These are phyloP conservation scores for Carettochelys insculpta DNA, from an alignment of 2,113 vertebrate genomes.

Conservation along the genomic window DNA sequence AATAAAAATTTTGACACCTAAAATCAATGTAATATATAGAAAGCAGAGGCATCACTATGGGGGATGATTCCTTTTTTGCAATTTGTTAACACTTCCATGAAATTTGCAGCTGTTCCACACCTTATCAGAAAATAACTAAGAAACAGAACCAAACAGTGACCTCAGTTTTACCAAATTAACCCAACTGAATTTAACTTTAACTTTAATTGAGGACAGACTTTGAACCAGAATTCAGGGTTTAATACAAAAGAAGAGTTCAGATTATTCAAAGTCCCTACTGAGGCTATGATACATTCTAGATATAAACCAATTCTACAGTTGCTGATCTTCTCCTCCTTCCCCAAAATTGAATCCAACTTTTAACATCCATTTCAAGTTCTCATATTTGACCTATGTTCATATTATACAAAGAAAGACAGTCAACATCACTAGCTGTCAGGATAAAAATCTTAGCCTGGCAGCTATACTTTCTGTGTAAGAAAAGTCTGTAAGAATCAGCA, in stretches of 20 bases:
- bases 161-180: not conserved
- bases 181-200: not conserved
- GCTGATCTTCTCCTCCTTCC: not conserved
- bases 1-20: not conserved
- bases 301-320: not conserved
- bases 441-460: not conserved
- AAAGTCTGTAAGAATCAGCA: not conserved
- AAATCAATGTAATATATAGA: not conserved
- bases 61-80: not conserved
- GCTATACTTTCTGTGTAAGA: not conserved
- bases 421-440: not conserved
- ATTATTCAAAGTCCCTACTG: not conserved
- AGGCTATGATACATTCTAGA: not conserved
- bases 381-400: not conserved
- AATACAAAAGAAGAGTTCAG: not conserved
- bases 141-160: not conserved
- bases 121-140: not conserved
- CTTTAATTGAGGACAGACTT: not conserved
- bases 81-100: not conserved
- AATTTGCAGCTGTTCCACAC: not conserved
- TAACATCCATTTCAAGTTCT: not conserved
- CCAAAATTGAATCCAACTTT: not conserved
- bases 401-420: not conserved
- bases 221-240: rapidly evolving
- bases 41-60: not conserved